Percentiles rank a stretch among this genome's conserved stretches.
Evolutionary conservation across 2,888 invertebrate species (phyloP).

Genomic region (Alsophila aescularia): DNA sequence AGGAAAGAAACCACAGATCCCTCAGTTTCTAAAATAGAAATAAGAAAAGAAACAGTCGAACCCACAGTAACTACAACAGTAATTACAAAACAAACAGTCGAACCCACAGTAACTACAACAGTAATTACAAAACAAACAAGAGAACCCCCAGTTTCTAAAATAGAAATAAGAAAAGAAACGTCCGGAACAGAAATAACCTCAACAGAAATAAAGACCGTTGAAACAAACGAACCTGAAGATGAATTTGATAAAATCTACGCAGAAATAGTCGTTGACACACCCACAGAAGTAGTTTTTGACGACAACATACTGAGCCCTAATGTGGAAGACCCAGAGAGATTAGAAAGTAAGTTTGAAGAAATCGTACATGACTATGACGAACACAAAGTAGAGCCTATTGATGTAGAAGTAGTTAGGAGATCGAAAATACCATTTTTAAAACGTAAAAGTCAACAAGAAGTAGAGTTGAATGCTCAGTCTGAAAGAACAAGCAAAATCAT

Average conservation of each 20-base stretch:
- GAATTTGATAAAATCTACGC: constrained; percentile 75
- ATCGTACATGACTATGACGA: constrained; percentile 73
- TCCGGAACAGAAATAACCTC: background rate
- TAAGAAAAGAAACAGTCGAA: constrained; percentile 24
- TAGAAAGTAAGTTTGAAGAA: constrained; percentile 72
- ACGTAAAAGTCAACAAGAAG: constrained; percentile 56
- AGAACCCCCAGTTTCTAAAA: constrained; percentile 7
- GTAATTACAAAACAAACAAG: background rate
- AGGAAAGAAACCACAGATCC: constrained; percentile 25
- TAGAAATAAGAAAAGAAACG: constrained; percentile 34
- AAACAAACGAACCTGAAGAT: constrained; percentile 50
- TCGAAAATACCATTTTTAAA: constrained; percentile 66
- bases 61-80: constrained; percentile 13
- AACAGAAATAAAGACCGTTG: constrained; percentile 25
- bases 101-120: background rate
- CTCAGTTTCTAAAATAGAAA: constrained; percentile 16
- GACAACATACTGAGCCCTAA: constrained; percentile 49
- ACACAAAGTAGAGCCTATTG: constrained; percentile 47
- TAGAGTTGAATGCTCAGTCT: constrained; percentile 14
- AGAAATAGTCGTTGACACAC: constrained; percentile 51
- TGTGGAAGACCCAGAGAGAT: constrained; percentile 59
- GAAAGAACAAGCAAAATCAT: constrained; percentile 39
- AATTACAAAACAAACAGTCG: constrained; percentile 31
- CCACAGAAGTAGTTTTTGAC: constrained; percentile 37
- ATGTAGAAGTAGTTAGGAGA: constrained; percentile 47